Conservation (phyloP, 2,888 invertebrate species). For the Apantesis nais region DNA sequence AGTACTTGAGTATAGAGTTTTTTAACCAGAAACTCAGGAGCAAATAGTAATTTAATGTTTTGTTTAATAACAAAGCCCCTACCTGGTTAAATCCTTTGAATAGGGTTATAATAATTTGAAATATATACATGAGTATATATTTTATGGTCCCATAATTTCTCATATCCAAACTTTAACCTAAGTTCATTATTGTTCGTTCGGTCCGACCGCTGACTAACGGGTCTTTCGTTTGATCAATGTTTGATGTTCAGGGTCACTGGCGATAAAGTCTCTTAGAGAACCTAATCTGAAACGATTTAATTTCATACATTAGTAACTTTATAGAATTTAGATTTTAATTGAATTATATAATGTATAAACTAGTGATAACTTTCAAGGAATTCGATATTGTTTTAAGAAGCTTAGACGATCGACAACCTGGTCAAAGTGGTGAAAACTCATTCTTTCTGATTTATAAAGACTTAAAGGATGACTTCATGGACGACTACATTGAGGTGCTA, state of each 20-base stretch:
- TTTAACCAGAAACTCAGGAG: background rate
- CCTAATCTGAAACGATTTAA: conserved; percentile 6
- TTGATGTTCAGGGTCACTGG: conserved; percentile 12
- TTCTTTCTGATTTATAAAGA: conserved; percentile 58
- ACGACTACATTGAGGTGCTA: conserved; percentile 82
- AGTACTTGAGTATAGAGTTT: background rate
- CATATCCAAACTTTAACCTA: background rate
- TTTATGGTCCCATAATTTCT: background rate
- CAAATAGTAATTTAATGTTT: background rate
- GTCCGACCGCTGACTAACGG: conserved; percentile 7
- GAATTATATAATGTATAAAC: background rate
- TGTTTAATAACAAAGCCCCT: background rate
- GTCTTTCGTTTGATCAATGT: conserved; percentile 26
- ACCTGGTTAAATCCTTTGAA: background rate
- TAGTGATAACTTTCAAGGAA: background rate
- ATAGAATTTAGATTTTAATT: background rate
- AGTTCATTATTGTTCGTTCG: conserved; percentile 24
- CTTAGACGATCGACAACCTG: background rate
- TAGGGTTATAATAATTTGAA: background rate
- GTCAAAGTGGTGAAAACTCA: conserved; percentile 30
- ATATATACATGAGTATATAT: too few species aligned
- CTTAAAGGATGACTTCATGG: conserved; percentile 52
- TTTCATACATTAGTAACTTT: conserved; percentile 18
- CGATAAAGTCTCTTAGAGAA: conserved; percentile 7
- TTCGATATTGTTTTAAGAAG: background rate